Percentiles rank a stretch among this genome's conserved stretches.
Conservation (phyloP, 2,797 vertebrate genomes). For the Acridotheres tristis region DNA sequence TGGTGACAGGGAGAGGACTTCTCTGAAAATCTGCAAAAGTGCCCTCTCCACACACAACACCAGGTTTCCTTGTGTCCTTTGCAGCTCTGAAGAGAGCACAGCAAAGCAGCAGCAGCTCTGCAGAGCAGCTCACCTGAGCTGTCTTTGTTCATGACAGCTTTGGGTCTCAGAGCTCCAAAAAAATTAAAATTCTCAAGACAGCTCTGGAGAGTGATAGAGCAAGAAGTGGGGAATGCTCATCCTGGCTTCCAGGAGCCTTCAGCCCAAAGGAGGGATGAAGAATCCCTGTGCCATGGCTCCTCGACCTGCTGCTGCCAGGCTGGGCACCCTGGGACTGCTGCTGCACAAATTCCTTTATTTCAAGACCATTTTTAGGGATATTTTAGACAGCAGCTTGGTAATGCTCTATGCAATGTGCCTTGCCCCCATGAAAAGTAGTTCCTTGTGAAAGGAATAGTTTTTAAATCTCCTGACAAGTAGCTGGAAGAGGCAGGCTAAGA, state of each 20-base stretch:
- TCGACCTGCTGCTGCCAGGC: not conserved
- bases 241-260: not conserved
- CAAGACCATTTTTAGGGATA: not conserved
- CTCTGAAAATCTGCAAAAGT: not conserved
- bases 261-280: not conserved
- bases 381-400: not conserved
- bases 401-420: not conserved
- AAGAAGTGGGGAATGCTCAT: not conserved
- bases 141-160: not conserved
- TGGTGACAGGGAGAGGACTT: not conserved
- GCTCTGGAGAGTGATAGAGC: not conserved
- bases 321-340: not conserved
- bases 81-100: not conserved
- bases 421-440: not conserved
- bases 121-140: not conserved
- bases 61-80: accelerated
- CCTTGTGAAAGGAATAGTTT: not conserved
- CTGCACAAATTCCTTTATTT: not conserved
- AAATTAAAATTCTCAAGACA: not conserved
- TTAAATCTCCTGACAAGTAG: not conserved
- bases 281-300: not conserved
- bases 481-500: not conserved
- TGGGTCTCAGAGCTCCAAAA: not conserved
- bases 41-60: not conserved
- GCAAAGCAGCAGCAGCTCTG: not conserved